These are phyloP conservation scores for Hypsopygia costalis DNA, from an alignment of 2,888 invertebrate species.

Conservation along the genomic window DNA sequence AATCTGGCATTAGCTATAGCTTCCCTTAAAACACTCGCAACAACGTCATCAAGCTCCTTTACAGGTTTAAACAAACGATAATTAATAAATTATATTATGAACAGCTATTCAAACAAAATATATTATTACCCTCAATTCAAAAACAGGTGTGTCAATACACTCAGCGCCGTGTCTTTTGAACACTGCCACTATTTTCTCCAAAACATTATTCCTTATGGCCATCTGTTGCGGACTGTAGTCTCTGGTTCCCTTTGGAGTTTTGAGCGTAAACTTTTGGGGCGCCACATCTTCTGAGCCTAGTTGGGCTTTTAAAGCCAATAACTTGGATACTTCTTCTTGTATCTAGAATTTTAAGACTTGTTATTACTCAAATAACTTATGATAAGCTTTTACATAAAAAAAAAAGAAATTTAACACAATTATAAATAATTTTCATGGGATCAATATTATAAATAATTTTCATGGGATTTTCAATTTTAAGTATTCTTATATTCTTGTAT, in stretches of 20 bases:
- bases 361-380: too few species aligned
- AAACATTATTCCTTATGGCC: slow-evolving; percentile 92
- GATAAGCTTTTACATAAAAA: too few species aligned
- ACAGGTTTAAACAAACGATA: too few species aligned
- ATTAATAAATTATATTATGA: too few species aligned
- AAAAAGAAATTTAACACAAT: too few species aligned
- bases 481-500: too few species aligned
- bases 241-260: slow-evolving; percentile 96
- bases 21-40: too few species aligned
- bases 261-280: slow-evolving; percentile 90
- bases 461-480: too few species aligned
- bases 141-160: slow-evolving; percentile 98
- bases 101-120: background rate
- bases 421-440: too few species aligned
- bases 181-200: slow-evolving; percentile 91
- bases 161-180: slow-evolving; percentile 99
- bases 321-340: slow-evolving; percentile 90
- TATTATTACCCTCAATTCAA: slow-evolving; percentile 92
- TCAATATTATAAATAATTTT: too few species aligned
- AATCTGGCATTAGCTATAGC: too few species aligned
- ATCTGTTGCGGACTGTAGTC: slow-evolving; percentile 98
- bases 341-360: slow-evolving; percentile 85
- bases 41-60: too few species aligned
- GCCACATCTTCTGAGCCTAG: slow-evolving; percentile 80
- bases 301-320: slow-evolving; percentile 89